phyloP scores from a whole-genome alignment of 2,888 invertebrate species.

The Notodonta dromedarius region DNA sequence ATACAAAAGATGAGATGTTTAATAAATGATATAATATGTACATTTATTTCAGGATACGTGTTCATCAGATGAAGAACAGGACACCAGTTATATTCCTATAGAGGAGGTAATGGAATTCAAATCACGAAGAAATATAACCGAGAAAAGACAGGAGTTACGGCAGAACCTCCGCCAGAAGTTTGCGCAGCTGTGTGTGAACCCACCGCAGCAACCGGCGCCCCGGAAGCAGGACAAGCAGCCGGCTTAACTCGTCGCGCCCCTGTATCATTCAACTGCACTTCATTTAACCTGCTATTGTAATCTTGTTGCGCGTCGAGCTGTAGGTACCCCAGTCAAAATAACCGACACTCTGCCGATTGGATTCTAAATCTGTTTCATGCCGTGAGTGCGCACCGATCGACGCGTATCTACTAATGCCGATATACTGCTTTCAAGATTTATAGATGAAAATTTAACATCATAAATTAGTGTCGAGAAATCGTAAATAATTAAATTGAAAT shows the following conservation, averaged over 20 bases:
- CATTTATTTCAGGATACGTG: slow-evolving; percentile 86
- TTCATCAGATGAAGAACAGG: slow-evolving; percentile 91
- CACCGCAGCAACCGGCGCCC: slow-evolving; percentile 58
- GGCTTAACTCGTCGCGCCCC: slow-evolving; percentile 42
- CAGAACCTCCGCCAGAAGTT: slow-evolving; percentile 93
- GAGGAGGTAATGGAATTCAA: slow-evolving; percentile 95
- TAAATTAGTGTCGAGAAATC: slow-evolving; percentile 20
- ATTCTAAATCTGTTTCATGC: background rate
- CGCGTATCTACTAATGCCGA: background rate
- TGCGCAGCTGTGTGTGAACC: slow-evolving; percentile 89
- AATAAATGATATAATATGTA: background rate
- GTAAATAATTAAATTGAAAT: slow-evolving; percentile 17
- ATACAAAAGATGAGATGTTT: too few species aligned
- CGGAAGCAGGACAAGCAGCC: slow-evolving; percentile 52
- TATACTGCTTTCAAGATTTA: slow-evolving; percentile 27
- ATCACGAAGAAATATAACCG: slow-evolving; percentile 90
- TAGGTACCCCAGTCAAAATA: background rate
- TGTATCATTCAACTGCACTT: slow-evolving; percentile 53
- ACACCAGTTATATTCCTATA: slow-evolving; percentile 92
- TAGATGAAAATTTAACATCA: slow-evolving; percentile 25
- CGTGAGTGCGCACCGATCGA: background rate
- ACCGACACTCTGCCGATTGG: background rate
- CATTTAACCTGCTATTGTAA: background rate
- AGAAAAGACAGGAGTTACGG: slow-evolving; percentile 92
- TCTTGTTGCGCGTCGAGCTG: background rate